These are phyloP conservation scores for Saccostrea cuccullata DNA, from an alignment of 1,140 invertebrate species.

Conservation along the genomic window DNA sequence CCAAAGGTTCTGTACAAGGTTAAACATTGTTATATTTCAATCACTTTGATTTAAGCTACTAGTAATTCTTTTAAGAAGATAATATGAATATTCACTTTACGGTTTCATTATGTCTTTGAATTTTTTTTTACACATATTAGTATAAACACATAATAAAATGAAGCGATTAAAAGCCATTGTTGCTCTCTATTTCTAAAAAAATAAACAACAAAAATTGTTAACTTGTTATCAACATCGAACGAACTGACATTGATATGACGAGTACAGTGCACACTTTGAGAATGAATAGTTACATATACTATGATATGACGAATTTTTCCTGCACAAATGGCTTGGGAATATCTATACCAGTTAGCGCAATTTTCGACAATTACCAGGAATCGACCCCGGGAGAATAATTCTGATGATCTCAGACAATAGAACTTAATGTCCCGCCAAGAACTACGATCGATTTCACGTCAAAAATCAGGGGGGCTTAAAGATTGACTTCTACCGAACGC, in stretches of 20 bases:
- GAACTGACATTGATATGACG: not conserved
- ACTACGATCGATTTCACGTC: not conserved
- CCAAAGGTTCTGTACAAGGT: no score
- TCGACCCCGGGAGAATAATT: not conserved
- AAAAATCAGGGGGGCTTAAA: not conserved
- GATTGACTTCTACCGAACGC: not conserved
- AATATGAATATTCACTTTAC: no score
- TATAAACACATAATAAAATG: no score
- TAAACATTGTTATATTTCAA: no score
- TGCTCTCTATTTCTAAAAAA: no score
- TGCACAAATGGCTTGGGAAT: not conserved
- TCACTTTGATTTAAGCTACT: no score
- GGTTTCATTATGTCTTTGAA: no score
- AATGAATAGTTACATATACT: not conserved
- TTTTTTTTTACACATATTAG: no score
- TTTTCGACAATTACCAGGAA: slow-evolving; percentile 13
- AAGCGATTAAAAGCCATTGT: no score
- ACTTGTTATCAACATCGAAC: not conserved
- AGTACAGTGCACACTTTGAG: not conserved
- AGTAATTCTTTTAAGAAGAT: no score
- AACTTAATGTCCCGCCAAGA: not conserved
- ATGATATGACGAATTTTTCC: not conserved
- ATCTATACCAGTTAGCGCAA: not conserved
- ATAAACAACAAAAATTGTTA: not conserved
- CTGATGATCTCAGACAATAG: slow-evolving; percentile 10